These are phyloP conservation scores for Drosophila albomicans DNA, from an alignment of 1,140 invertebrate species.

Conservation along the genomic window DNA sequence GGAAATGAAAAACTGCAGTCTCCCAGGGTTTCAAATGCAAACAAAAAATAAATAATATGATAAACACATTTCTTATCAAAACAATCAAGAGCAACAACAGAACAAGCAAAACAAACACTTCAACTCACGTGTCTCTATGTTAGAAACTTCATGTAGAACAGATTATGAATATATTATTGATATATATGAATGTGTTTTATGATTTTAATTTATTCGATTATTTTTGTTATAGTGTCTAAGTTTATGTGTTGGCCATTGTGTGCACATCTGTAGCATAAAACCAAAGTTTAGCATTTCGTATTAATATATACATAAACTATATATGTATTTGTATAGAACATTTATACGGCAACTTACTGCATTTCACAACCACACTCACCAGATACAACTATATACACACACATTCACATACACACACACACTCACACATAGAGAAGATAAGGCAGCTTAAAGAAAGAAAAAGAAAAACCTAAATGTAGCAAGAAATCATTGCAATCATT, in stretches of 20 bases:
- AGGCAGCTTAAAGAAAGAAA: conserved; percentile 40
- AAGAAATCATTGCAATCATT: conserved; percentile 70
- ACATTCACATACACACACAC: conserved; percentile 52
- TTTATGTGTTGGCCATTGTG: conserved; percentile 78
- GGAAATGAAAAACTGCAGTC: conserved; percentile 54
- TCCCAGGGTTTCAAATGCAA: conserved; percentile 68
- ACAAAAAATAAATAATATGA: conserved; percentile 31
- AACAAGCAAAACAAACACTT: conserved; percentile 33
- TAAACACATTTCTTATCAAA: conserved; percentile 48
- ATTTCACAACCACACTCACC: conserved; percentile 51
- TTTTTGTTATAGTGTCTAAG: conserved; percentile 74
- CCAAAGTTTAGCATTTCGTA: conserved; percentile 83
- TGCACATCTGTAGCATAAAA: conserved; percentile 82
- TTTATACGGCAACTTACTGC: conserved; percentile 60
- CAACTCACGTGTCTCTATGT: conserved; percentile 41
- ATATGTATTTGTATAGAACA: conserved; percentile 69
- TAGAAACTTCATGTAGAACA: conserved; percentile 41
- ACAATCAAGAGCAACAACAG: conserved; percentile 23
- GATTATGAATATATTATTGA: conserved; percentile 1
- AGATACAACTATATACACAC: conserved; percentile 38
- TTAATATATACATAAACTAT: conserved; percentile 51
- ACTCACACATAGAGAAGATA: conserved; percentile 40
- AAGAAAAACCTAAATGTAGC: conserved; percentile 19
- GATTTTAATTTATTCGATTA: conserved; percentile 65
- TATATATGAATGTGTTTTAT: conserved; percentile 24